phyloP scores from a whole-genome alignment of 1,140 invertebrate species.

The Leptonema lineaticorne region DNA sequence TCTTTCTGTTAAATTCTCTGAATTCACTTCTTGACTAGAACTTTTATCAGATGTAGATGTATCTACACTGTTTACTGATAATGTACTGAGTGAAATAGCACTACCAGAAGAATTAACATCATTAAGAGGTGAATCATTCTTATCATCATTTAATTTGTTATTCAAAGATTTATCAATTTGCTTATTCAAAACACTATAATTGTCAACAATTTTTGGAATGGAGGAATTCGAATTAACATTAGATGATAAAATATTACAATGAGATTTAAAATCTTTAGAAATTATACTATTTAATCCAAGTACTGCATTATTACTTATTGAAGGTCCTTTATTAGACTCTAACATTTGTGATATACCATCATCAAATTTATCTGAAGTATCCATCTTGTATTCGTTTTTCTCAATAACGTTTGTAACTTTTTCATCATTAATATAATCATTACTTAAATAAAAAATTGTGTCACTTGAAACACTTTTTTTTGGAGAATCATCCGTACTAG shows the following conservation, averaged over 20 bases:
- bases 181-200: constrained; percentile 9
- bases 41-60: constrained; percentile 52
- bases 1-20: constrained; percentile 53
- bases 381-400: background rate
- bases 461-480: constrained; percentile 13
- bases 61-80: constrained; percentile 53
- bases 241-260: background rate
- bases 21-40: constrained; percentile 54
- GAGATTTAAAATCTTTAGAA: background rate
- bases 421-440: background rate
- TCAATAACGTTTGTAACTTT: background rate
- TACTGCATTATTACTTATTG: background rate
- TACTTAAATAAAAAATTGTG: background rate
- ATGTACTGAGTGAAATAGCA: constrained; percentile 51
- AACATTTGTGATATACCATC: background rate
- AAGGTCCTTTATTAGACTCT: background rate
- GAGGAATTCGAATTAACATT: constrained; percentile 22
- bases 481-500: background rate
- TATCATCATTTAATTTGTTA: background rate
- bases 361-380: background rate
- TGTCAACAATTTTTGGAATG: constrained; percentile 18
- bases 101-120: constrained; percentile 40
- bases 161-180: background rate
- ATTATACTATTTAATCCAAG: background rate
- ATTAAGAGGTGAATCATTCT: constrained; percentile 27